Evolutionary conservation across 2,797 vertebrate genomes (phyloP), one percentile per base, ranked within the genome.

Genomic region (Fringilla coelebs): DNA sequence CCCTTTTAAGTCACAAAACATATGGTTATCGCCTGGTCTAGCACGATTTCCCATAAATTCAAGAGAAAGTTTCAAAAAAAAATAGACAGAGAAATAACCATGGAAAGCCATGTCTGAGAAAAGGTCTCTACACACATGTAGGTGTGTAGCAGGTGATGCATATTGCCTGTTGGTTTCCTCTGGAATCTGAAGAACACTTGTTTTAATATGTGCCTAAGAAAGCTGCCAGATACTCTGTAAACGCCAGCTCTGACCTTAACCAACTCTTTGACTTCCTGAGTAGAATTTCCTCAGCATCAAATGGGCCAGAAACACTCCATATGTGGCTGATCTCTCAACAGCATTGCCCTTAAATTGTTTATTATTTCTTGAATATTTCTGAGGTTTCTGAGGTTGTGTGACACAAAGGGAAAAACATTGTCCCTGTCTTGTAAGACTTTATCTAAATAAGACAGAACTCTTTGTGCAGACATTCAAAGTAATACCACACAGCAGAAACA

Each of bases 201-300:
- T 78, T 96, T 92, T 92, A 94, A 89, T 63, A 67, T 9, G 63
- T 81, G 79, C 19, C 70, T 89, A 55, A 89, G 82, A 92, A 93
- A 88, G 85, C 85, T 94, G 43, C 85, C 89, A 92, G 92, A 92
- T 46, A 81, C 54, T 79, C 71, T 73, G 68, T 78, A 85, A 93
- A 90, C 0, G 6, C 85, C 2, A 1, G 31, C 24, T 85, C 68
- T 86, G 79, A 96, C 79, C 89, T 92, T 62, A 80, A 49, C 36
- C 85, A 91, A n/a, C 31, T 66, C 68, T 91, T 40, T 60, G 34
- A 49, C 82, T 91, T 96, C 76, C 91, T 76, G 62, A 41, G 72
- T 9, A 75, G 66, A 77, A 86, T 85, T 95, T 96, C 58, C 60
- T 26, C 70, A 63, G 36, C 40, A 84, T 88, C 66, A 93, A 29